Base-by-base conservation (phyloP, 2,797 vertebrate genomes). In the Protonibea diacanthus region DNA sequence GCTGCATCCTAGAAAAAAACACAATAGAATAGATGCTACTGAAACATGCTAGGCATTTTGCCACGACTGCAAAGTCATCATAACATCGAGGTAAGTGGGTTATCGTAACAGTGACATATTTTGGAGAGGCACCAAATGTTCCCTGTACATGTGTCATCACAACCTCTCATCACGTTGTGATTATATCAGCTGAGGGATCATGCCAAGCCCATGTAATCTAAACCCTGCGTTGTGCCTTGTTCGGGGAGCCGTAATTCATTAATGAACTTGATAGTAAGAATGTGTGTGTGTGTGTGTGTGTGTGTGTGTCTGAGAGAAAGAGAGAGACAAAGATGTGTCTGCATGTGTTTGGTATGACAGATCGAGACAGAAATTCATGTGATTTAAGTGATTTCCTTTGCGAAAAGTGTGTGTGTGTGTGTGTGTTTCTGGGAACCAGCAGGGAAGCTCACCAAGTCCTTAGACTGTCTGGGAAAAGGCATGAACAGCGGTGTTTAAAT, bases 111-210 rank as follows among this genome's bases (percentile, higher is more conserved):
- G 83, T 89, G 89, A 84, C 79, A 91, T 86, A 78, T 89, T 90
- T 79, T 88, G 89, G 87, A 91, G 83, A 83, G 84, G 89, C 56
- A 89, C 87, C 90, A 89, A 91, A 92, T 88, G 86, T 89, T 91
- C 88, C 78, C 76, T 82, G 80, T 83, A 82, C 83, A 62, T 70
- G 83, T 92, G 89, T 91, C 92, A 92, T 91, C 91, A 84, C 90
- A 91, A 89, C 86, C 90, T 89, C 75, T 93, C 88, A 90, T 88
- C 91, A 83, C 86, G 11, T 89, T 64, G 78, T 89, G 89, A 92
- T 91, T 88, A 79, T 87, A 92, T 93, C 91, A 91, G 91, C 85
- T 67, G 44, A 80, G 87, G 81, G 90, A 87, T 88, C 83, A 78
- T 65, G 82, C 83, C 89, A 89, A 78, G 78, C 80, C 53, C 4